These are phyloP conservation scores for Entelurus aequoreus DNA, from an alignment of 2,113 vertebrate genomes.

Conservation along the genomic window DNA sequence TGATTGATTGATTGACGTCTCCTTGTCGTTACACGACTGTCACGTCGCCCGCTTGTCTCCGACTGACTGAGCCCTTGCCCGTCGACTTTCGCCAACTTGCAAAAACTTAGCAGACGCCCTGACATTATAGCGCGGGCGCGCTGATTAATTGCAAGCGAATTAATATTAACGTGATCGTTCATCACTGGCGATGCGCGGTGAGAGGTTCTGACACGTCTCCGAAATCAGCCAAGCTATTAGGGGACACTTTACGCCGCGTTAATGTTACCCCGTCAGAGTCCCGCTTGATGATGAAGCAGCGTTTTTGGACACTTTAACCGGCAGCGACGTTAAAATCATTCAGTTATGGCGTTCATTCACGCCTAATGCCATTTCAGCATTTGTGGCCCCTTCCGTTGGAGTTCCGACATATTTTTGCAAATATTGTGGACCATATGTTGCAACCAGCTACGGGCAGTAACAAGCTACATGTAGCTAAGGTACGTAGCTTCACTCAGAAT, in stretches of 20 bases:
- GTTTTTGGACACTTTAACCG: slow-evolving; percentile 2
- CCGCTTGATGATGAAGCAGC: neutral
- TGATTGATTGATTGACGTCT: neutral
- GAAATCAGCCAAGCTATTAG: slow-evolving; percentile 1
- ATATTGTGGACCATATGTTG: neutral
- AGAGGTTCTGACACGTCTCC: slow-evolving; percentile 4
- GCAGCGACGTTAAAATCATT: neutral
- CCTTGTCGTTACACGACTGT: neutral
- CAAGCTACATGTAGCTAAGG: no score
- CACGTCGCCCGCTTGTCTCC: neutral
- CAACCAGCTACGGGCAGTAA: neutral
- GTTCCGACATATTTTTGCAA: slow-evolving; percentile 1
- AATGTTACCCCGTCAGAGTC: neutral
- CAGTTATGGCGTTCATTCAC: neutral
- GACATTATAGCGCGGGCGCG: slow-evolving; percentile 11
- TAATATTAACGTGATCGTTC: slow-evolving; percentile 3
- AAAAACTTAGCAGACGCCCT: slow-evolving; percentile 7
- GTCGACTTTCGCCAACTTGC: slow-evolving; percentile 9
- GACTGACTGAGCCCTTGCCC: slow-evolving; percentile 5
- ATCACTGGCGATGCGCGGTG: neutral
- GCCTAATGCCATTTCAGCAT: slow-evolving; percentile 5
- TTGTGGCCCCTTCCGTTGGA: neutral
- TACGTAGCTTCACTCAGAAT: no score
- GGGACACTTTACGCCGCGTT: neutral
- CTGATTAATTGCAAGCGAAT: slow-evolving; percentile 10